A percentile compares a stretch with the other conserved stretches of the same genome.
Conservation (phyloP, 2,113 vertebrate genomes). For the Crotalus viridis region DNA sequence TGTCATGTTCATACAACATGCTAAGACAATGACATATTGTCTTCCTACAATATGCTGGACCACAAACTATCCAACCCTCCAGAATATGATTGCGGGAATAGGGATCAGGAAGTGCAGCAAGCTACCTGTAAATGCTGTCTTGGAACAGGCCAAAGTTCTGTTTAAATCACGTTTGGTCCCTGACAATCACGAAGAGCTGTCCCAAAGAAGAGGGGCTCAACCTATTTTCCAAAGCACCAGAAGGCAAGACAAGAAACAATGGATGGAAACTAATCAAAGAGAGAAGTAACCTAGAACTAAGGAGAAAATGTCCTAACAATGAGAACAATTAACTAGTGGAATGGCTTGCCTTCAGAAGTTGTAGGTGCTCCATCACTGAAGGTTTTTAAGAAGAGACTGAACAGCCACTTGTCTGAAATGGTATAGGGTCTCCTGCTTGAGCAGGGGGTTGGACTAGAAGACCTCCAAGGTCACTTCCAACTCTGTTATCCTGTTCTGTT, state of each 20-base stretch:
- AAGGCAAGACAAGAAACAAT: not conserved
- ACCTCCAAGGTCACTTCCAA: not conserved
- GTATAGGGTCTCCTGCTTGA: not conserved
- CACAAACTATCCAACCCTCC: not conserved
- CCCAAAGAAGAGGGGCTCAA: not conserved
- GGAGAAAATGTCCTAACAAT: not conserved
- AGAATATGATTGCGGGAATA: not conserved
- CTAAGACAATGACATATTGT: not conserved
- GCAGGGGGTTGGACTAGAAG: not conserved
- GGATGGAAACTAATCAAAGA: not conserved
- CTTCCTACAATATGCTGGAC: not conserved
- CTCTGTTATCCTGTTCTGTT: not conserved
- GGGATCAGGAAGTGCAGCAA: not conserved
- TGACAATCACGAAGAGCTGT: not conserved
- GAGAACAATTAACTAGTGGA: not conserved
- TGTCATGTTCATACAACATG: not conserved
- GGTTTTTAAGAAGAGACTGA: not conserved
- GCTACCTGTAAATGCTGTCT: not conserved
- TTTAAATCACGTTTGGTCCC: not conserved
- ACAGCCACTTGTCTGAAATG: not conserved
- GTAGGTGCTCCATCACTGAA: not conserved
- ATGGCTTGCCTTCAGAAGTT: not conserved
- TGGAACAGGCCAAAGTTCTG: not conserved
- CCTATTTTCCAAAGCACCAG: not conserved
- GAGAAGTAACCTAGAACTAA: not conserved